These are phyloP conservation scores for Indri indri DNA, from an alignment of 2,113 vertebrate species.

Conservation along the genomic window DNA sequence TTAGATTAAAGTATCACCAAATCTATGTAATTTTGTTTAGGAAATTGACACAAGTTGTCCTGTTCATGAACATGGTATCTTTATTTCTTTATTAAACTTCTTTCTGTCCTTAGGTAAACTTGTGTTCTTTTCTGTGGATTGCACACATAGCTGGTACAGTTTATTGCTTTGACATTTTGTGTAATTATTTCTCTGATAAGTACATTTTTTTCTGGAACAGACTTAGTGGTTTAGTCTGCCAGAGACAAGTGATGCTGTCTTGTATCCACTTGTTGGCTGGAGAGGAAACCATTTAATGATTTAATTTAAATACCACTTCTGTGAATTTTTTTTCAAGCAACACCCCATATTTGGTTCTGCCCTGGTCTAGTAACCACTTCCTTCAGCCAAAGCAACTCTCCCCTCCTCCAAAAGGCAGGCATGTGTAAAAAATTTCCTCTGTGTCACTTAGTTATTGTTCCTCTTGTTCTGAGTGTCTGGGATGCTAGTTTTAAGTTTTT, in stretches of 20 bases:
- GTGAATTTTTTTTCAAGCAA: not conserved
- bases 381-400: not conserved
- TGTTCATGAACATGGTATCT: not conserved
- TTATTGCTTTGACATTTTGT: not conserved
- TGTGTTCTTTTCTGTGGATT: not conserved
- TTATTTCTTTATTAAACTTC: not conserved
- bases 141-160: not conserved
- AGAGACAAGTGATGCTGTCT: not conserved
- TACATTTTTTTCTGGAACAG: not conserved
- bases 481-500: not conserved
- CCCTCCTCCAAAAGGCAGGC: rapidly evolving
- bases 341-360: not conserved
- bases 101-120: not conserved
- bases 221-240: not conserved
- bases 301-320: not conserved
- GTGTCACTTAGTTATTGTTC: not conserved
- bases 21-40: not conserved
- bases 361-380: not conserved
- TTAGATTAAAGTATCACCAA: not conserved
- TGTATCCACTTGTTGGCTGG: not conserved
- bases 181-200: not conserved
- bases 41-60: not conserved
- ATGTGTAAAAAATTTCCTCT: not conserved
- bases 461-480: not conserved
- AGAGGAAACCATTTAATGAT: not conserved